Base-by-base conservation (phyloP, 2,888 invertebrate genomes). In the Rhodophaea formosa region DNA sequence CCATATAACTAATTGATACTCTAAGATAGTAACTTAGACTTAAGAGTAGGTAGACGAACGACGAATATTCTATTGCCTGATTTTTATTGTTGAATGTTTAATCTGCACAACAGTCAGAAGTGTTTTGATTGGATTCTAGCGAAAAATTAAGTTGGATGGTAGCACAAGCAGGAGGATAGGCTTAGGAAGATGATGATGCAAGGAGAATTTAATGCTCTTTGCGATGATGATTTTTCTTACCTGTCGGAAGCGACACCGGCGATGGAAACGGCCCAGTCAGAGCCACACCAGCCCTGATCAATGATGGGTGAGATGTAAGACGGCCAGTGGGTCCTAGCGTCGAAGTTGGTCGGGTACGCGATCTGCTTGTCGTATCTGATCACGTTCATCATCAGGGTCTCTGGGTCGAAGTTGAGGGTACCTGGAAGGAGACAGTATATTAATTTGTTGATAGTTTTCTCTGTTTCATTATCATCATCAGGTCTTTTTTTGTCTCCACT, bases 251-350 rank as follows among this genome's bases (percentile, higher is more conserved):
- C 95, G 43, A 97, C 95, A 12, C 94, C 93, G 10, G 95, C 95
- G 0, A 98, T 96, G 0, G 97, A 96, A 29, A 98, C 93, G 0
- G 97, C 98, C 98, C 98, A 99, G 1, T 98, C 98, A 0, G 98
- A 94, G 0, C 96, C 98, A 77, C 98, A 95, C 94, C 94, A 94
- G 62, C 94, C 94, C 83, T 96, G 96, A 82, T 96, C 95, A 5
- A 92, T 90, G 5, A 96, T 84, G 0, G 93, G 93, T 0, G 95
- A 93, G 54, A 98, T 95, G 68, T 92, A 93, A 1, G 91, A 89
- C 0, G 94, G 93, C 98, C 98, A 98, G 54, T 93, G 92, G 0
- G 87, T 79, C 12, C 96, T 88, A 0, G 97, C 92, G 78, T 98
- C 97, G 80, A 98, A 99, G 45, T 91, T 75, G 12, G 77, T 77